Percentiles rank a stretch among this genome's conserved stretches.
These are phyloP conservation scores for Eurytoma californica DNA, from an alignment of 2,888 invertebrate genomes.

Conservation along the genomic window DNA sequence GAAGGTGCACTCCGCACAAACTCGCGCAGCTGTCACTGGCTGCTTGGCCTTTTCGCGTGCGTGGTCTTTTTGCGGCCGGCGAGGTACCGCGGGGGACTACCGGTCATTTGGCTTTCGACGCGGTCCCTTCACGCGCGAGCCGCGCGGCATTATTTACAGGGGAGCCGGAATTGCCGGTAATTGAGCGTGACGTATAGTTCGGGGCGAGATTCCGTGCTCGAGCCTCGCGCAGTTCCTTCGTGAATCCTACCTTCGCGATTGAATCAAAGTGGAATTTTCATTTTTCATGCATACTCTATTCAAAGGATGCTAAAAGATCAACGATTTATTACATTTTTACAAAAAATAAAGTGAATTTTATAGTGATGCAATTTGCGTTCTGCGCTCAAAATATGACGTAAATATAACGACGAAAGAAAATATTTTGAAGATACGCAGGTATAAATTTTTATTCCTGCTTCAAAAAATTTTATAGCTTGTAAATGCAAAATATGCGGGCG, in stretches of 20 bases:
- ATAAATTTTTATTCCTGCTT: too few species aligned
- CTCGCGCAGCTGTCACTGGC: slow-evolving; percentile 21
- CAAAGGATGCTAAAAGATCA: too few species aligned
- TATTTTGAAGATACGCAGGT: not conserved
- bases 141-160: not conserved
- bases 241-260: not conserved
- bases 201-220: slow-evolving; percentile 13
- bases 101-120: slow-evolving; percentile 24
- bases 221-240: not conserved
- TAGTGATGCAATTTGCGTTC: too few species aligned
- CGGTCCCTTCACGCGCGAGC: not conserved
- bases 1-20: not conserved
- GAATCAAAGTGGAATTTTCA: too few species aligned
- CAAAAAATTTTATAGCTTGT: not conserved
- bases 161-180: slow-evolving; percentile 24
- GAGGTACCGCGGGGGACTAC: not conserved
- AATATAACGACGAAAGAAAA: not conserved
- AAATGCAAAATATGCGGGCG: not conserved
- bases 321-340: too few species aligned
- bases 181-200: slow-evolving; percentile 24
- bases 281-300: too few species aligned
- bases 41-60: not conserved
- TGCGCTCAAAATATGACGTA: not conserved
- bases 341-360: too few species aligned
- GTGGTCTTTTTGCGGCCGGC: slow-evolving; percentile 1